Percentiles rank a stretch among this genome's conserved stretches.
phyloP scores from a whole-genome alignment of 2,888 invertebrate genomes.

The Cacoxenus indagator region DNA sequence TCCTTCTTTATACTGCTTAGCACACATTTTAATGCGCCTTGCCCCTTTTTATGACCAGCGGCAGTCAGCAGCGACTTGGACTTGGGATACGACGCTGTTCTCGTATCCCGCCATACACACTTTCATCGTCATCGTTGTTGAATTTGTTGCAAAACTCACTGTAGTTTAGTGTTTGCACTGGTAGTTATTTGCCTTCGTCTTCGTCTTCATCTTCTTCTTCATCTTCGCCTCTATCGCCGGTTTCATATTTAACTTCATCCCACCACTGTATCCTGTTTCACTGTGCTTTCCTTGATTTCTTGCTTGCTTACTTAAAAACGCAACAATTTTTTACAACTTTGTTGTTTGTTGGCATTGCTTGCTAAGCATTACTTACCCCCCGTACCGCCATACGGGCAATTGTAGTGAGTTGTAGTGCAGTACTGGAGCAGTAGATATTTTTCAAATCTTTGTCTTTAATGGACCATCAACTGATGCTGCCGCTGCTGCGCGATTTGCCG shows the following conservation, averaged over 20 bases:
- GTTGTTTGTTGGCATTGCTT: slow-evolving; percentile 54
- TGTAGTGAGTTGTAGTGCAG: background rate
- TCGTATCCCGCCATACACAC: background rate
- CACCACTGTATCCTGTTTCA: slow-evolving; percentile 14
- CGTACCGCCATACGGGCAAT: background rate
- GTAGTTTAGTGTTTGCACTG: slow-evolving; percentile 49
- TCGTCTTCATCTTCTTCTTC: background rate
- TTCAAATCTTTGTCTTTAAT: slow-evolving; percentile 66
- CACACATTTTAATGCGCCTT: slow-evolving; percentile 4
- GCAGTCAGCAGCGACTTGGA: background rate
- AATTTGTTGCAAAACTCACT: slow-evolving; percentile 60
- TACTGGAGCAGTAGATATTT: slow-evolving; percentile 54
- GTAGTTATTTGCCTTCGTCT: slow-evolving; percentile 6
- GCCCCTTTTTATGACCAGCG: slow-evolving; percentile 55
- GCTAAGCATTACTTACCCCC: too few relatives aligned
- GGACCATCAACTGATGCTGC: slow-evolving; percentile 57
- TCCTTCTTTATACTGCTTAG: too few relatives aligned
- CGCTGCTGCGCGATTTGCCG: slow-evolving; percentile 18
- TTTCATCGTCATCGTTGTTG: background rate
- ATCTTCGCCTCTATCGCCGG: background rate
- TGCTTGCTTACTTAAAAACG: slow-evolving; percentile 56
- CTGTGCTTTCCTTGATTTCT: slow-evolving; percentile 18
- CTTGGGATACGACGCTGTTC: background rate
- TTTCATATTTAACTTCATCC: background rate
- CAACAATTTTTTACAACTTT: slow-evolving; percentile 68